A percentile compares a stretch with the other conserved stretches of the same genome.
Evolutionary conservation across 2,113 vertebrate genomes (phyloP).

Genomic region (Melanocharis versteri): DNA sequence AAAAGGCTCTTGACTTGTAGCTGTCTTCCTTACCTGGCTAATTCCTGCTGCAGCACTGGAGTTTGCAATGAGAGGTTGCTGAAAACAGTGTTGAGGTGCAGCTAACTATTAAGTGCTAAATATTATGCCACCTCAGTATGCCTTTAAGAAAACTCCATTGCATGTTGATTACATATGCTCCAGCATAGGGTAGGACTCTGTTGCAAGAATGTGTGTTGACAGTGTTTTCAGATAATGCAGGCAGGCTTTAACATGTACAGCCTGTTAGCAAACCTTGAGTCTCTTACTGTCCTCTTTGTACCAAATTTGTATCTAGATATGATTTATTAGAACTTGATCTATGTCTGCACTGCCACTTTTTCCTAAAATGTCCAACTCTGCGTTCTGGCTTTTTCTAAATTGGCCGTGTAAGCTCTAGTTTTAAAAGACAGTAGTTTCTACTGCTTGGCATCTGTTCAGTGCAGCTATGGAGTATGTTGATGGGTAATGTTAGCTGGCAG

Average conservation of each 20-base stretch:
- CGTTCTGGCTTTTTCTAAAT: neutral
- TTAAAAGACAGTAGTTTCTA: neutral
- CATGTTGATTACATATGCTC: neutral
- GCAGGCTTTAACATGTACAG: neutral
- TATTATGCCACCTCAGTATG: too few species aligned
- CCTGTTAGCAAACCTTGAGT: neutral
- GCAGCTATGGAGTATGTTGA: neutral
- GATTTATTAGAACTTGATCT: neutral
- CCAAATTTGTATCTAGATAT: neutral
- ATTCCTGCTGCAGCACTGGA: neutral
- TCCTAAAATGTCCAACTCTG: neutral
- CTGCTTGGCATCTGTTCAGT: neutral
- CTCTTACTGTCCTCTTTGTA: neutral
- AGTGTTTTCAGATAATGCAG: neutral
- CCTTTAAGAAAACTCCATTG: neutral
- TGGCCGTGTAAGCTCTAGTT: neutral
- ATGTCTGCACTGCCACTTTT: neutral
- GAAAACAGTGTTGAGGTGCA: neutral
- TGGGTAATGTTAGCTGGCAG: neutral
- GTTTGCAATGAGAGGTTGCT: neutral
- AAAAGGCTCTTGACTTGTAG: neutral
- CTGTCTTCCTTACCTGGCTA: neutral
- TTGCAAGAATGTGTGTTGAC: neutral
- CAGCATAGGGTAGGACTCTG: neutral
- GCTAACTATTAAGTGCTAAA: neutral